Base-by-base conservation (phyloP, 92 coral and sea anemone species). In the Scolanthus callimorphus region DNA sequence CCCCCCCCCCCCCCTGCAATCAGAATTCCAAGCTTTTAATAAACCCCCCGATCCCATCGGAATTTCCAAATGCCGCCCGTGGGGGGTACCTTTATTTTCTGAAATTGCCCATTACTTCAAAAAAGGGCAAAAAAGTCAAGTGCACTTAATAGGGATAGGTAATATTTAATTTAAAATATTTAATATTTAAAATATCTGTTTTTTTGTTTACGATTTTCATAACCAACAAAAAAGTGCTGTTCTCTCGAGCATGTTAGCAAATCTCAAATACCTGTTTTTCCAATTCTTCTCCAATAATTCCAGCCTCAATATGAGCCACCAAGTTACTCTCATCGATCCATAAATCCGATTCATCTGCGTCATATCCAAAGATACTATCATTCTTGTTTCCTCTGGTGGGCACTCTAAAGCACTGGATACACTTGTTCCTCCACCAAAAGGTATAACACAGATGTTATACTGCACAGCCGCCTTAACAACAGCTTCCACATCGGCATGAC, bases 351-450 rank as follows among this genome's bases (percentile, higher is more conserved):
- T 89, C 98, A 92, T 92, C 76, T 86, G 82, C 3, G 95, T 89
- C 98, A 92, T 88, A 65, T 88, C 98, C 37, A 92, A 38, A 17
- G 96, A 89, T 19, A 92, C 94, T 52, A 92, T 84, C 98, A 92
- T 92, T 39, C 98, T 71, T 44, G 39, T 68, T 67, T 92, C 98
- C 27, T 73, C 68, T 20, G 58, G 60, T 13, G 98, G 98, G 60
- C 98, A 92, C 48, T 84, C 94, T 39, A 92, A 66, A 0, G 98
- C 98, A 69, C 80, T 81, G 2, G 98, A 88, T 75, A 92, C 98
- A 73, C 88, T 92, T 1, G 98, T 92, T 9, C 98, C 98, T 15
- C 98, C 98, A 17, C 98, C 98, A 74, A 88, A 92, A 10, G 98
- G 98, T 31, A 92, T 92, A 29, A 92, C n/a, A 74, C 98, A 92